A percentile compares a stretch with the other conserved stretches of the same genome.
Conservation (phyloP, 2,113 vertebrate genomes). For the Probosciger aterrimus region DNA sequence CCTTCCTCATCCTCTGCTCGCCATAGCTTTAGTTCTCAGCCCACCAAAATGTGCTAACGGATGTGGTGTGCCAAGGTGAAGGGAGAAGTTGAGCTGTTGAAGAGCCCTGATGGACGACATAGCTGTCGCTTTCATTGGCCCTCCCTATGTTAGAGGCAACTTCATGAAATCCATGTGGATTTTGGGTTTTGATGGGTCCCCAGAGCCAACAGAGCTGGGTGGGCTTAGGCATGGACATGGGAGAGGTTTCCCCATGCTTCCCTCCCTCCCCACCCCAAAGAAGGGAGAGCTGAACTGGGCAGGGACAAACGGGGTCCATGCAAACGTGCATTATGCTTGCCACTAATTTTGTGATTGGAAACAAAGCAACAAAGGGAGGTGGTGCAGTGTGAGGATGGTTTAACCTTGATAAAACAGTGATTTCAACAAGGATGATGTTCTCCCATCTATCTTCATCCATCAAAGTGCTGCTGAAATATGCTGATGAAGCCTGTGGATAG, state of each 20-base stretch:
- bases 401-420: conserved; percentile 93
- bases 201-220: background rate
- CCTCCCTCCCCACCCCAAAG: background rate
- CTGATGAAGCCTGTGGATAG: conserved; percentile 81
- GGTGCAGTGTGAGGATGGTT: conserved; percentile 79
- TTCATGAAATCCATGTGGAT: background rate
- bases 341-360: conserved; percentile 65
- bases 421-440: conserved; percentile 87
- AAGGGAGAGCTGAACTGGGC: background rate
- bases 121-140: background rate
- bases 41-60: rapidly evolving
- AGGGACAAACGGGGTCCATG: background rate
- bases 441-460: conserved; percentile 91
- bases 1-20: background rate
- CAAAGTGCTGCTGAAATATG: conserved; percentile 81
- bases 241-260: background rate
- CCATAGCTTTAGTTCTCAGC: background rate
- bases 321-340: background rate
- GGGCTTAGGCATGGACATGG: background rate
- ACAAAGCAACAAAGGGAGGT: conserved; percentile 78
- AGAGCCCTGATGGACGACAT: rapidly evolving
- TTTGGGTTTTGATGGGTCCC: background rate
- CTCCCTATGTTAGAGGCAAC: background rate
- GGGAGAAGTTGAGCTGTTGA: background rate
- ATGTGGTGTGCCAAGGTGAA: background rate